Evolutionary conservation across 35 echinoderm and acorn worm species (phyloP), one percentile per base, ranked within the genome.

Genomic region (Stichopus chloronotus): DNA sequence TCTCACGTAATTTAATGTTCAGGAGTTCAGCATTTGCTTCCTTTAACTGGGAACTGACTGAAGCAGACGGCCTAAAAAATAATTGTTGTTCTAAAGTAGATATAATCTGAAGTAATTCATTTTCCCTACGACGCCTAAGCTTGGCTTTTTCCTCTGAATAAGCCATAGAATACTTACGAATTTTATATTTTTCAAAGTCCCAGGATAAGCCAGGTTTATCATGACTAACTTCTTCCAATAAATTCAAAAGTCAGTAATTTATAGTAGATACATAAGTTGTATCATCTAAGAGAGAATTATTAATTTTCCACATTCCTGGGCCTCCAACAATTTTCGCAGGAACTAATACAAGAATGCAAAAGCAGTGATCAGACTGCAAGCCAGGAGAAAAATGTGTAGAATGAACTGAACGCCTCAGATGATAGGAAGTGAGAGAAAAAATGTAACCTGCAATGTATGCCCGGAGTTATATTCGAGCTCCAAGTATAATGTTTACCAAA

Each of bases 121-220:
- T 78, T 23, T 78, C 76, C 52, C 17, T 78, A 5, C 19, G 76
- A 78, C 76, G 82, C 56, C 82, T 85, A 17, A 83, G 16, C 4
- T 55, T 83, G 9, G 80, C 80, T 16, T 83, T 83, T 55, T 55
- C 24, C 80, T 83, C 25, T 30, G 6, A 83, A 22, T 83, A 83
- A 83, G 23, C 16, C 7, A 83, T 83, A 6, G 80, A 52, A 24
- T 22, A 52, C 14, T 25, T 52, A 22, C 24, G 80, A 83, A 83
- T 83, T 52, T 83, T 30, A 83, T 81, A 81, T 52, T 81, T 81
- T 12, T 1, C 6, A 83, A 8, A 83, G 53, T 83, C 80, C 80
- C 80, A 83, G 14, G 14, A 55, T 7, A 55, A 5, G 53, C 23
- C 3, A 83, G 80, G 80, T 5, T 83, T 25, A 83, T 83, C 4